These are phyloP conservation scores for Hippocampus abdominalis DNA, from an alignment of 2,113 vertebrate genomes.

Conservation along the genomic window DNA sequence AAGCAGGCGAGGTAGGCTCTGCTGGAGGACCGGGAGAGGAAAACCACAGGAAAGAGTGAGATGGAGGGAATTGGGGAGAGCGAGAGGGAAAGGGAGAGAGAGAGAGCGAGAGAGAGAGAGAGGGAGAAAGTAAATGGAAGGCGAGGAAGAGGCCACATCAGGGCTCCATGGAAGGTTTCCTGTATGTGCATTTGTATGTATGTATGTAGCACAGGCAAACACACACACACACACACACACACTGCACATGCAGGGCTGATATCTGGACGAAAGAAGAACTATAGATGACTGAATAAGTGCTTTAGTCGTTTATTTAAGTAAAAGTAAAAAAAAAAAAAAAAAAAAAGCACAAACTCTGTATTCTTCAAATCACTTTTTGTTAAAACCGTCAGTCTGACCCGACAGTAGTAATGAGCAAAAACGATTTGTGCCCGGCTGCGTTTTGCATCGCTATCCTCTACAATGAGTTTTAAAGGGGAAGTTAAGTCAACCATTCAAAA, in stretches of 20 bases:
- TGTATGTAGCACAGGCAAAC: neutral
- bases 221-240: neutral
- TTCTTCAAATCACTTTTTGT: too few relatives aligned
- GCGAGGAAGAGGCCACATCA: conserved; percentile 51
- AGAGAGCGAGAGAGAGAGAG: conserved; percentile 2
- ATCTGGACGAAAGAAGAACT: neutral
- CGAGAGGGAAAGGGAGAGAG: neutral
- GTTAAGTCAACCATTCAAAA: too few relatives aligned
- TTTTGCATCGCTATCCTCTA: too few relatives aligned
- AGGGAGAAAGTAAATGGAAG: conserved; percentile 22
- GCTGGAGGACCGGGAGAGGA: conserved; percentile 61
- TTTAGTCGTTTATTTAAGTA: too few relatives aligned
- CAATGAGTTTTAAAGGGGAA: too few relatives aligned
- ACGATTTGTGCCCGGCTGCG: too few relatives aligned
- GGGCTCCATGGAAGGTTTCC: conserved; percentile 58
- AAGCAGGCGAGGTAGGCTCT: conserved; percentile 58
- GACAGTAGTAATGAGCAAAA: too few relatives aligned
- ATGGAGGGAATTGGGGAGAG: conserved; percentile 30
- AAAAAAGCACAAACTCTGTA: too few relatives aligned
- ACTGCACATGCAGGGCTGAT: neutral
- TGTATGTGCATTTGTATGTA: conserved; percentile 26
- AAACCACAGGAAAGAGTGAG: conserved; percentile 56
- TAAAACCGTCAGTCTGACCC: too few relatives aligned
- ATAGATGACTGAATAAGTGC: too few relatives aligned
- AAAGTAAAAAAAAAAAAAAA: too few relatives aligned